Evolutionary conservation across 2,888 invertebrate genomes (phyloP).

Genomic region (Hyppa rectilinea): DNA sequence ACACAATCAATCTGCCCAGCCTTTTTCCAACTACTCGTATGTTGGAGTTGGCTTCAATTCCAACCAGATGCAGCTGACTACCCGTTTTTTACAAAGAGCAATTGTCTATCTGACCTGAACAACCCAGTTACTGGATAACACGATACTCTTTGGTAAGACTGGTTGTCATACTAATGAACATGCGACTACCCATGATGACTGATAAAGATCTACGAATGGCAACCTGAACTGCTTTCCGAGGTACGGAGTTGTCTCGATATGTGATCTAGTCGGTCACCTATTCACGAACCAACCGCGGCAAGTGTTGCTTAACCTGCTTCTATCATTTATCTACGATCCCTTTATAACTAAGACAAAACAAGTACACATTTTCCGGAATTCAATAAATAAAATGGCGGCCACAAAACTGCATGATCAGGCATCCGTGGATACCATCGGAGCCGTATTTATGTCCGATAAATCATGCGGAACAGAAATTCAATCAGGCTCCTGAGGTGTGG

Average conservation of each 20-base stretch:
- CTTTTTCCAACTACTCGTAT: not conserved
- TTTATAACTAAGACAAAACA: conserved; percentile 4
- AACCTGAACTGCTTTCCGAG: not conserved
- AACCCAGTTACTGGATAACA: not conserved
- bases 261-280: not conserved
- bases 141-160: not conserved
- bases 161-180: not conserved
- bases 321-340: not conserved
- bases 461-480: conserved; percentile 84
- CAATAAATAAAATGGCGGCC: conserved; percentile 63
- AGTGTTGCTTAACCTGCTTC: not conserved
- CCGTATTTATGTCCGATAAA: conserved; percentile 81
- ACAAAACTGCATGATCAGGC: conserved; percentile 70
- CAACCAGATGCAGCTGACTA: not conserved
- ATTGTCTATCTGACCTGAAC: not conserved
- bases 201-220: not conserved
- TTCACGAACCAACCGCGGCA: not conserved
- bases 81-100: not conserved
- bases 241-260: not conserved
- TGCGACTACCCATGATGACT: not conserved
- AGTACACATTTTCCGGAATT: conserved; percentile 43
- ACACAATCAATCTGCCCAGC: not conserved
- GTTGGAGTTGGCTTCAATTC: not conserved
- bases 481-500: conserved; percentile 76
- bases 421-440: conserved; percentile 65